Percentiles rank a stretch among this genome's conserved stretches.
phyloP scores from a whole-genome alignment of 1,140 invertebrate genomes.

The Leptoteleia sp. region DNA sequence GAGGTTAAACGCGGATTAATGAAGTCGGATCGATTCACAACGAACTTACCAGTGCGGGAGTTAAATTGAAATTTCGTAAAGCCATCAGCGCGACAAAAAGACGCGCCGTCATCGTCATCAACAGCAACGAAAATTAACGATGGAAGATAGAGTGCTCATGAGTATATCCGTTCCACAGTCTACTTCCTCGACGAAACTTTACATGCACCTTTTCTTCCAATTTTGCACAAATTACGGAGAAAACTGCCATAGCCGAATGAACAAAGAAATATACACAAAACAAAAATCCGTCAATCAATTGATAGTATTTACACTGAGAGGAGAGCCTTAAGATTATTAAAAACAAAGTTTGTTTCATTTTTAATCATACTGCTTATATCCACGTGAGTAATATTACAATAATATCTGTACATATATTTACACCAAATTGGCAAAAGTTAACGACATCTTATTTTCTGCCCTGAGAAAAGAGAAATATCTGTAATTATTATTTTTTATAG shows the following conservation, averaged over 20 bases:
- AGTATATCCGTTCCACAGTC: conserved; percentile 49
- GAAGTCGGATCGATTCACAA: conserved; percentile 60
- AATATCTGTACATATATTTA: too few species aligned
- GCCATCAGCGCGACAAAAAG: conserved; percentile 51
- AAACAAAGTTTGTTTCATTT: background rate
- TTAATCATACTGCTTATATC: too few species aligned
- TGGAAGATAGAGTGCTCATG: conserved; percentile 53
- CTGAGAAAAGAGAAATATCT: too few species aligned
- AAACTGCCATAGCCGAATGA: too few species aligned
- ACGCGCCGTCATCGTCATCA: conserved; percentile 47
- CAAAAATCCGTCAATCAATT: conserved; percentile 46
- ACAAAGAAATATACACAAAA: conserved; percentile 26
- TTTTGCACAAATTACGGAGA: conserved; percentile 24
- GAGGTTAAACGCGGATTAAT: conserved; percentile 64
- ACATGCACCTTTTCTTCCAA: conserved; percentile 36
- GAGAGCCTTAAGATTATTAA: conserved; percentile 12
- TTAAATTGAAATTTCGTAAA: conserved; percentile 64
- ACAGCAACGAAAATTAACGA: conserved; percentile 44
- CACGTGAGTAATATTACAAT: too few species aligned
- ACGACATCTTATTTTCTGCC: too few species aligned
- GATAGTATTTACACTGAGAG: conserved; percentile 30
- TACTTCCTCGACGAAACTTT: conserved; percentile 32
- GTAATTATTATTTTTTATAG: too few species aligned
- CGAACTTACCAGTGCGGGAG: conserved; percentile 46
- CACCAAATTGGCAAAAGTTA: too few species aligned